Conservation (phyloP, 2,113 vertebrate species). For the Microcebus tavaratra region DNA sequence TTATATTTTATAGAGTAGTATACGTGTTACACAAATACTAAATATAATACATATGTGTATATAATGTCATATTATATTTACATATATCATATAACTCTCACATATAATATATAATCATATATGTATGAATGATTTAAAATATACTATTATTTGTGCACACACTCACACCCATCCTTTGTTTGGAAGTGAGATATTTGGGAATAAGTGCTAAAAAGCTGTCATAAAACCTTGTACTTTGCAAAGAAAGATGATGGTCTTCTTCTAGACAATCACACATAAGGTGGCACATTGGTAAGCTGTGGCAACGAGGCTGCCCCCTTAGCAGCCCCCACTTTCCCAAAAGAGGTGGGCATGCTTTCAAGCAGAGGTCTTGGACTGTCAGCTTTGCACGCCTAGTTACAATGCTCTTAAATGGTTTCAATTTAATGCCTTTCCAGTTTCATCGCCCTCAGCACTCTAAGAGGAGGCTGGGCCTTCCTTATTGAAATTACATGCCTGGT, state of each 20-base stretch:
- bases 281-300: background rate
- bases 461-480: background rate
- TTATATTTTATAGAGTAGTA: background rate
- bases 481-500: background rate
- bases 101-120: background rate
- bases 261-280: background rate
- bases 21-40: background rate
- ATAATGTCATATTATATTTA: background rate
- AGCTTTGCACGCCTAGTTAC: background rate
- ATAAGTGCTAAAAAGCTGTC: background rate
- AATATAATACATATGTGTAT: background rate
- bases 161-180: background rate
- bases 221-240: background rate
- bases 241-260: background rate
- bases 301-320: background rate
- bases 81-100: background rate
- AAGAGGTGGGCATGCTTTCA: background rate
- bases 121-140: slow-evolving; percentile 20
- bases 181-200: slow-evolving; percentile 28
- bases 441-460: background rate
- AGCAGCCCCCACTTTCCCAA: background rate
- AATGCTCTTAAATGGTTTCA: background rate
- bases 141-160: background rate
- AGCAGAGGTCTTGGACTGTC: slow-evolving; percentile 1
- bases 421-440: slow-evolving; percentile 22